Evolutionary conservation across 2,888 invertebrate genomes (phyloP).

Genomic region (Branchinecta sandiegonensis): DNA sequence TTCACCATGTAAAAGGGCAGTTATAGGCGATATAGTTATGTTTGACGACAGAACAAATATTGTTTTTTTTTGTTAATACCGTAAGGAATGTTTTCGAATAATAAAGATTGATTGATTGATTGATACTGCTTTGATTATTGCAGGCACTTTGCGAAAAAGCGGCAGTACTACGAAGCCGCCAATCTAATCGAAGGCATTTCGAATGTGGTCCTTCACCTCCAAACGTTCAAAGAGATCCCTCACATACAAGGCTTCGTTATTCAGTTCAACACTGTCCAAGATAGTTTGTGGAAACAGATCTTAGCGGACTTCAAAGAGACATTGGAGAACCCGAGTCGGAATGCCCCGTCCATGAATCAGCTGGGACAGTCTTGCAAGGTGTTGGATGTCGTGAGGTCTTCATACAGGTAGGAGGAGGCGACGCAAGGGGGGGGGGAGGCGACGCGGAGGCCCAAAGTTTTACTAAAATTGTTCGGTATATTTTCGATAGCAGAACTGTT

Average conservation of each 20-base stretch:
- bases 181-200: slow-evolving; percentile 87
- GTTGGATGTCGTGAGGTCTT: slow-evolving; percentile 69
- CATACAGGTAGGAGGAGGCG: slow-evolving; percentile 47
- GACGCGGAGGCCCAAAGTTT: too few species aligned
- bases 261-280: slow-evolving; percentile 55
- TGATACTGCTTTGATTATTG: not conserved
- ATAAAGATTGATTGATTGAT: too few species aligned
- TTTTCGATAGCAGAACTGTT: too few species aligned
- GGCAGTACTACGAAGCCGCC: slow-evolving; percentile 88
- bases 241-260: slow-evolving; percentile 22
- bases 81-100: too few species aligned
- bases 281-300: slow-evolving; percentile 63
- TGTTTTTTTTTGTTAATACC: too few species aligned
- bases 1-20: too few species aligned
- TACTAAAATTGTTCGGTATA: too few species aligned
- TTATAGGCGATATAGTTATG: too few species aligned
- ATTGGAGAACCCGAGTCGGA: slow-evolving; percentile 36
- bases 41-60: too few species aligned
- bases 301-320: slow-evolving; percentile 78
- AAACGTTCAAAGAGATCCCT: slow-evolving; percentile 15
- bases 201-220: slow-evolving; percentile 72
- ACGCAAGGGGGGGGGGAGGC: too few species aligned
- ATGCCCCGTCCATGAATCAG: slow-evolving; percentile 46
- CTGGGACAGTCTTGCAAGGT: slow-evolving; percentile 66
- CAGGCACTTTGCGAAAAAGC: slow-evolving; percentile 49